phyloP scores from a whole-genome alignment of 2,113 vertebrate genomes.

The Rhinolophus ferrumequinum region DNA sequence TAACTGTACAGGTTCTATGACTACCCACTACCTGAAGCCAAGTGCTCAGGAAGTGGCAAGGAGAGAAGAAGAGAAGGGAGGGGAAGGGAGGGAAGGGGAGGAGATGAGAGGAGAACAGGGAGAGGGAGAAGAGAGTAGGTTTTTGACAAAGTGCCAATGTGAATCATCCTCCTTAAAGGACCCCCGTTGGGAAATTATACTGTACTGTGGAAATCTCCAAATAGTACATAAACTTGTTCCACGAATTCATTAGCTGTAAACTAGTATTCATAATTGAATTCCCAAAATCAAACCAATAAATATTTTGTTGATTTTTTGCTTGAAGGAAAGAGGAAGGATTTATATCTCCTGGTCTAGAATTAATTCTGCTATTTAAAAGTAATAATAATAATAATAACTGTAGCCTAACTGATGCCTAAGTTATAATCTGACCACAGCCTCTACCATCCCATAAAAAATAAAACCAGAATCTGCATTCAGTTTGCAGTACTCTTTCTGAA shows the following conservation, averaged over 20 bases:
- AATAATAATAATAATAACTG: not conserved
- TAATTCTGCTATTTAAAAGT: not conserved
- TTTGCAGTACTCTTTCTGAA: not conserved
- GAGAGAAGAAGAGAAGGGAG: not conserved
- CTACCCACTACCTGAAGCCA: not conserved
- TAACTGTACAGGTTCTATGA: not conserved
- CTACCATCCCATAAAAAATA: not conserved
- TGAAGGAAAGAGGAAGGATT: not conserved
- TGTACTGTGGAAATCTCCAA: not conserved
- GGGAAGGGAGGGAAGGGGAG: not conserved
- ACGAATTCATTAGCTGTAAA: not conserved
- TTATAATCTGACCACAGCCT: not conserved
- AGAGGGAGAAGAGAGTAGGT: not conserved
- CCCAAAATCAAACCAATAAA: slow-evolving; percentile 13
- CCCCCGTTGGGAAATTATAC: not conserved
- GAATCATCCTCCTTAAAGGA: not conserved
- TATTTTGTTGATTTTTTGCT: not conserved
- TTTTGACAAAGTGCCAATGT: not conserved
- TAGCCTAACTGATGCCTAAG: not conserved
- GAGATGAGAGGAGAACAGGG: no score
- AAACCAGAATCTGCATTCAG: not conserved
- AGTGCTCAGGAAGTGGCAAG: not conserved
- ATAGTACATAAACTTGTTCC: not conserved
- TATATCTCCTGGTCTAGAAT: not conserved
- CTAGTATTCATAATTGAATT: not conserved